Base-by-base conservation (phyloP, 2,888 invertebrate genomes). In the Andrena praecox region DNA sequence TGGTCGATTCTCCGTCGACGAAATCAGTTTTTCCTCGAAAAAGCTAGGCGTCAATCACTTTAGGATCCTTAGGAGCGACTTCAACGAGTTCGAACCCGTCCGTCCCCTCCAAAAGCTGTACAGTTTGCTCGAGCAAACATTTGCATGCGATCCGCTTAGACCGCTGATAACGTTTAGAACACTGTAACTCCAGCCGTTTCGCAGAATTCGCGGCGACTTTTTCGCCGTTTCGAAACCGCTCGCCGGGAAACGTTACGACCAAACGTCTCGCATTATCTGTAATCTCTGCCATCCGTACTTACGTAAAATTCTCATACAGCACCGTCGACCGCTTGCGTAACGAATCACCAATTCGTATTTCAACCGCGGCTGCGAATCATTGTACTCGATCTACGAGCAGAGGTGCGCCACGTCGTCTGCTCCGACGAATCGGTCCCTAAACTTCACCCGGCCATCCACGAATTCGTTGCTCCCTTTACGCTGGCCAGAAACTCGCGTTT, bases 301-400 rank as follows among this genome's bases (percentile, higher is more conserved):
- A 82, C 82, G 78, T 84, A 82, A 82, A 84, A 52, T 69, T 67
- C 78, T 27, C 50, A 4, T 35, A 0, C 29, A 64, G 48, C 35
- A n/a, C 8, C 20, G 48, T 20, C 50, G n/a, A 5, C 29, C 10
- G 20, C 20, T 84, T 82, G 73, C 66, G 66, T 75, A 82, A 84
- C 63, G 54, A 27, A 62, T 24, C 72, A 20, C 3, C 60, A 59
- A 78, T 82, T 69, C 31, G 52, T 31, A 72, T 56, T 31, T 60
- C 70, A 50, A 27, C 56, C 63, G 54, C 10, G 10, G 35, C 16
- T 8, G 16, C 20, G 27, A 64, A 12, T 27, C 56, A 56, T 56
- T 24, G 24, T 56, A 4, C 16, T 42, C 42, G 42, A 16, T 56
- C 56, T 24, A 12, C 56, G 27, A 56, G 54, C 42, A 4, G 12